A percentile compares a stretch with the other conserved stretches of the same genome.
Evolutionary conservation across 1,140 invertebrate species (phyloP).

Genomic region (Leguminivora glycinivorella): DNA sequence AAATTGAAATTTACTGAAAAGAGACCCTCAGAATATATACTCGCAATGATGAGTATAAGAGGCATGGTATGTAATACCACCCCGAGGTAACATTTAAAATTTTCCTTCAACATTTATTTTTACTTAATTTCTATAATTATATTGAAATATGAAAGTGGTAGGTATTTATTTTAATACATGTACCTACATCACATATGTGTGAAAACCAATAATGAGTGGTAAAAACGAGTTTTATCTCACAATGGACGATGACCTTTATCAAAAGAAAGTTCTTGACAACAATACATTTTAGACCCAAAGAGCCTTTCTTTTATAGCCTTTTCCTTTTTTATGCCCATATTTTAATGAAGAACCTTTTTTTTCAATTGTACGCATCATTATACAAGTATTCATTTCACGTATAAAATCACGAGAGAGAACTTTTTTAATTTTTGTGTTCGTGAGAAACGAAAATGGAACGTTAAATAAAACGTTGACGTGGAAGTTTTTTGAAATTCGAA

Average conservation of each 20-base stretch:
- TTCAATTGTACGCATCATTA: constrained; percentile 41
- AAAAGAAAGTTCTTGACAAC: constrained; percentile 31
- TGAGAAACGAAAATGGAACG: not conserved
- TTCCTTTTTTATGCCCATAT: constrained; percentile 32
- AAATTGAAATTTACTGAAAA: no score
- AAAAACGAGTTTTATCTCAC: constrained; percentile 24
- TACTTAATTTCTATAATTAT: no score
- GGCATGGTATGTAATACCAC: no score
- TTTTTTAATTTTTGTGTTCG: constrained; percentile 30
- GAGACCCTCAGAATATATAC: no score
- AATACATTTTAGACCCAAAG: constrained; percentile 30
- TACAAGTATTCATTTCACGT: constrained; percentile 31
- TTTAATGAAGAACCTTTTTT: constrained; percentile 43
- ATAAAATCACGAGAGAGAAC: constrained; percentile 24
- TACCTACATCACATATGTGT: not conserved
- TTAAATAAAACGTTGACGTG: constrained; percentile 1
- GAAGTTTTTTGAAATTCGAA: not conserved
- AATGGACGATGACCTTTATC: constrained; percentile 26
- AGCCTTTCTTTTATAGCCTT: constrained; percentile 23
- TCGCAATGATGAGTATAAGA: no score
- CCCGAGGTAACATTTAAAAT: no score
- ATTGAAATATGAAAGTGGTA: no score
- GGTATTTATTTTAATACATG: not conserved
- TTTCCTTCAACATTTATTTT: no score
- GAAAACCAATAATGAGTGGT: not conserved